Conservation (phyloP, 2,797 vertebrate genomes). For the Chaetodon trifasciatus region DNA sequence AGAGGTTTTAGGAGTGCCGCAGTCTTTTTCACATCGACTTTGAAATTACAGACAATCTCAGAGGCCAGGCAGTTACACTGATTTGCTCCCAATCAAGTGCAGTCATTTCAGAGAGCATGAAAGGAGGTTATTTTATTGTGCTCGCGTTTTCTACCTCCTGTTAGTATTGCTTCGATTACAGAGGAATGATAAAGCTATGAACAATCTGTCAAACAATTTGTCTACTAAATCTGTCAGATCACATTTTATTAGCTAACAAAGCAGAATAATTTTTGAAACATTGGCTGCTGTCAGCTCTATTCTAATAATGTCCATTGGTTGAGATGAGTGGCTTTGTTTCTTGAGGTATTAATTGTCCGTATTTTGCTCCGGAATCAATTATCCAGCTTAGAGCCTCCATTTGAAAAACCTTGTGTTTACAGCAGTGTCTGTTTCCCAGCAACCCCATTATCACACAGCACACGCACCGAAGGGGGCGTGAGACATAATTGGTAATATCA, state of each 20-base stretch:
- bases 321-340: slow-evolving; percentile 29
- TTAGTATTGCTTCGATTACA: slow-evolving; percentile 4
- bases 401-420: slow-evolving; percentile 69
- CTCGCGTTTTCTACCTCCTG: slow-evolving; percentile 7
- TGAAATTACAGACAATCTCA: slow-evolving; percentile 30
- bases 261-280: background rate
- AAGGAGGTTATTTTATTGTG: slow-evolving; percentile 3
- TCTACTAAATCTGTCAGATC: background rate
- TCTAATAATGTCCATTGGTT: slow-evolving; percentile 5
- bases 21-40: slow-evolving; percentile 38
- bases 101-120: slow-evolving; percentile 2
- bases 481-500: slow-evolving; percentile 67
- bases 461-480: slow-evolving; percentile 50
- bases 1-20: slow-evolving; percentile 23
- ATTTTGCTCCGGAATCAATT: slow-evolving; percentile 57
- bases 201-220: too few relatives aligned
- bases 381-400: slow-evolving; percentile 40
- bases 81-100: slow-evolving; percentile 53
- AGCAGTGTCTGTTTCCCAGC: slow-evolving; percentile 78
- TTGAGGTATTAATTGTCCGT: slow-evolving; percentile 36
- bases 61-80: slow-evolving; percentile 22
- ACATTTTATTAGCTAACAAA: slow-evolving; percentile 8
- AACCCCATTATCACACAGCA: slow-evolving; percentile 71
- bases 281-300: background rate
- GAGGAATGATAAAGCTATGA: background rate